These are phyloP conservation scores for Myotis pilosus DNA, from an alignment of 2,797 vertebrate species.

Conservation along the genomic window DNA sequence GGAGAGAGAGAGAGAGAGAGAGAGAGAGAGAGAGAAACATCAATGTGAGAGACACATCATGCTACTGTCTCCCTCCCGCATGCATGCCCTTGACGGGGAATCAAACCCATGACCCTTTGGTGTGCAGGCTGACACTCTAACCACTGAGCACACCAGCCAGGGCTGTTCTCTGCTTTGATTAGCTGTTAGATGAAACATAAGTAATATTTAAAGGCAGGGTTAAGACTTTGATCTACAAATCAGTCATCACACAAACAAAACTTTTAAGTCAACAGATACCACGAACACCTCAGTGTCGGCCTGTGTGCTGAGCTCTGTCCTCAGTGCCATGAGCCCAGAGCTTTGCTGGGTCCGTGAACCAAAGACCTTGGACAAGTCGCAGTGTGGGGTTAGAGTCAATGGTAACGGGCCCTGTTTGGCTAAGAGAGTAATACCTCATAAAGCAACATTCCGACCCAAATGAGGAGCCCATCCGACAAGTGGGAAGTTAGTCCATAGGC, in stretches of 20 bases:
- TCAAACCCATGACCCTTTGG: no score
- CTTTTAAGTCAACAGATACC: rapidly evolving
- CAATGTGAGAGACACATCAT: no score
- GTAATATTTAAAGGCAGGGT: not conserved
- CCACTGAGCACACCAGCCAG: no score
- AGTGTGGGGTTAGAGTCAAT: rapidly evolving
- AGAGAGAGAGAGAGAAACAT: no score
- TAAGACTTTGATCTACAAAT: no score
- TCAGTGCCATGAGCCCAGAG: not conserved
- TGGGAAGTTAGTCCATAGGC: not conserved
- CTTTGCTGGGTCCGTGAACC: not conserved
- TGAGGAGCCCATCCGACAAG: rapidly evolving
- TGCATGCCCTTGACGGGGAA: no score
- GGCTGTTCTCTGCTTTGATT: not conserved
- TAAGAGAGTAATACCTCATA: no score
- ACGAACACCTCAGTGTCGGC: not conserved
- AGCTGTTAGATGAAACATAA: not conserved
- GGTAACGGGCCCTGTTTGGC: no score
- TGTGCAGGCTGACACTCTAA: no score
- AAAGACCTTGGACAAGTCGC: not conserved
- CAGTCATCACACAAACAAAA: not conserved
- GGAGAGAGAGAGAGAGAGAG: no score
- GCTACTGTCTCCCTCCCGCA: no score
- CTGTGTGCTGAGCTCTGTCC: not conserved
- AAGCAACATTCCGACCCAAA: not conserved